Base-by-base conservation (phyloP, 2,888 invertebrate species). In the Polymixis flavicincta region DNA sequence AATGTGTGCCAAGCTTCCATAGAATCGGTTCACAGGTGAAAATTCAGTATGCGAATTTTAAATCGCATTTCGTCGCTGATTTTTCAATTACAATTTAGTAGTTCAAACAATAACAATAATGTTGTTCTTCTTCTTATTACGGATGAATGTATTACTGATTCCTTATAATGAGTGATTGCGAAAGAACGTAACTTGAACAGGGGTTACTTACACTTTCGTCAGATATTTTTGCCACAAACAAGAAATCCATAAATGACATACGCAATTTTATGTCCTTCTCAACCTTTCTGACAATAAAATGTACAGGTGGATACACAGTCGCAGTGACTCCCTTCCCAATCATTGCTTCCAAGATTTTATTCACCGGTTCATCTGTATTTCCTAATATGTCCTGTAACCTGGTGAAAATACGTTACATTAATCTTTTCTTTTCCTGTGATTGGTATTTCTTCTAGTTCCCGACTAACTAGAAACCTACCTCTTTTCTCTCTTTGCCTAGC, bases 291-390 rank as follows among this genome's bases (percentile, higher is more conserved):
- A 69, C 66, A 0, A 87, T 84, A 5, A 88, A 22, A 0, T 91
- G 91, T 0, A 84, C 90, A 6, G 91, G 89, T 1, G 91, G 86
- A 65, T 90, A 90, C 37, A n/a, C n/a, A 91, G 72, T 11, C 91
- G 66, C 28, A 90, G 52, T 0, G 90, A 85, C 59, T 92, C 91
- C 32, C 72, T 88, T n/a, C n/a, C n/a, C n/a, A 37, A 91, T 74
- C 8, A 90, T 89, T 13, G 88, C 89, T 4, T 91, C 91, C 37
- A 90, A 67, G 88, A 90, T 59, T 86, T 85, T 14, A 91, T 54
- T 84, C 84, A 87, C 63, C 2, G 84, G 69, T 19, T 84, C 79
- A 19, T 82, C 80, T 9, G 87, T 77, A 50, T 84, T 76, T 8
- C 85, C 86, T 63, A 89, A 82, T 3, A 87, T 80, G 45, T 84